Conservation (phyloP, 1,140 invertebrate genomes). For the Calliphora vicina region DNA sequence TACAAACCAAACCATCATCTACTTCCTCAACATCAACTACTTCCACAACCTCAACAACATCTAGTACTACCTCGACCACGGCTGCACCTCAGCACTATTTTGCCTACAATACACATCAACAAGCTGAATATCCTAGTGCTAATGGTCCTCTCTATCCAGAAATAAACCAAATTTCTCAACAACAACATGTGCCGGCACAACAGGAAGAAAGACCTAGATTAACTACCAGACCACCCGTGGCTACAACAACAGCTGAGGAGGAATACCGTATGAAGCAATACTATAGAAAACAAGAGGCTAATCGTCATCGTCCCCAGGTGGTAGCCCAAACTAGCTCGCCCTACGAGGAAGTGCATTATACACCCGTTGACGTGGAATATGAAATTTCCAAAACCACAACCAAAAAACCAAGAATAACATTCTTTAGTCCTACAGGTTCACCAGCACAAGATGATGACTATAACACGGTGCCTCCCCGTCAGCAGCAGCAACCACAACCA, state of each 20-base stretch:
- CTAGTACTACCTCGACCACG: slow-evolving; percentile 50
- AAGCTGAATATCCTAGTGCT: slow-evolving; percentile 56
- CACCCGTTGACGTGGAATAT: slow-evolving; percentile 48
- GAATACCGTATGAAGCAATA: slow-evolving; percentile 60
- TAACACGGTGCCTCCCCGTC: slow-evolving; percentile 39
- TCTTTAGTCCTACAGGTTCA: slow-evolving; percentile 48
- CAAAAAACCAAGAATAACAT: slow-evolving; percentile 47
- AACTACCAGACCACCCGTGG: slow-evolving; percentile 49
- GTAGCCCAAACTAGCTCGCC: slow-evolving; percentile 48
- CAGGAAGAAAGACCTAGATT: slow-evolving; percentile 49
- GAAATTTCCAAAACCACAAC: slow-evolving; percentile 46
- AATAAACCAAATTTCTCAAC: slow-evolving; percentile 22
- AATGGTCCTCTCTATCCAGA: slow-evolving; percentile 56
- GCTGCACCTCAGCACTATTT: slow-evolving; percentile 50
- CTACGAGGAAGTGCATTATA: slow-evolving; percentile 56
- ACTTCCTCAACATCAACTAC: slow-evolving; percentile 44
- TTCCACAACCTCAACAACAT: slow-evolving; percentile 46
- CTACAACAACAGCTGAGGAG: slow-evolving; percentile 45
- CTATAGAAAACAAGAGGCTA: slow-evolving; percentile 60
- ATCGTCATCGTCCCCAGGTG: slow-evolving; percentile 55
- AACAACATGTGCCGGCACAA: not conserved
- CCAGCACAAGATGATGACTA: slow-evolving; percentile 54
- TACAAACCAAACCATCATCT: slow-evolving; percentile 45
- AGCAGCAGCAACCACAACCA: not conserved
- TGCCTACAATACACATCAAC: slow-evolving; percentile 51